These are phyloP conservation scores for Odontophorus gujanensis DNA, from an alignment of 2,113 vertebrate species.

Conservation along the genomic window DNA sequence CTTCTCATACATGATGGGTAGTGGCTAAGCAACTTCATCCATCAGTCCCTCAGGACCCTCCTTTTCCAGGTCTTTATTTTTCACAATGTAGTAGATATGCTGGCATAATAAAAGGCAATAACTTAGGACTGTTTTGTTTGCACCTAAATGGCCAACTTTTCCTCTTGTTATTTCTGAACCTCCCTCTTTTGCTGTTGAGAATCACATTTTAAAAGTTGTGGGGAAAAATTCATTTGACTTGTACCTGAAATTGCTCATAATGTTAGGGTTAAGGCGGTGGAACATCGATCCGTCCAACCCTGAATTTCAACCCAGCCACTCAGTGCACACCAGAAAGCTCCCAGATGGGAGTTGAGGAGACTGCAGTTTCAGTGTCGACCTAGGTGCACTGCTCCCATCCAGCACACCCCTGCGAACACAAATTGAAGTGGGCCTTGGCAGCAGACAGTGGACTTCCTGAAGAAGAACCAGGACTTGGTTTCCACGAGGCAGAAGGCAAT, in stretches of 20 bases:
- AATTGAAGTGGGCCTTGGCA: not conserved
- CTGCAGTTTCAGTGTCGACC: not conserved
- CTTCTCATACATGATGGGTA: not conserved
- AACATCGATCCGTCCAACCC: not conserved
- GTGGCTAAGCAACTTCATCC: not conserved
- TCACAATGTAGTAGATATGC: not conserved
- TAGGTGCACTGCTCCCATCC: not conserved
- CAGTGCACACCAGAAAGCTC: not conserved
- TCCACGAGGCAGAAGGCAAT: not conserved
- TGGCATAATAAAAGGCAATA: not conserved
- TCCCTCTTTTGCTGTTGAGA: not conserved
- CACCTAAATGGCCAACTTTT: not conserved
- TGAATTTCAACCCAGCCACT: not conserved
- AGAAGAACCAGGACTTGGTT: not conserved
- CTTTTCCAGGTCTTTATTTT: constrained; percentile 2
- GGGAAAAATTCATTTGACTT: not conserved
- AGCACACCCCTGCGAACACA: not conserved
- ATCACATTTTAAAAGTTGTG: not conserved
- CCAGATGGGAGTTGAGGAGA: accelerated
- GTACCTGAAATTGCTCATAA: not conserved
- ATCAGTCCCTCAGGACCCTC: not conserved
- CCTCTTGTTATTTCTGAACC: not conserved
- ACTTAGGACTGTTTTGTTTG: not conserved
- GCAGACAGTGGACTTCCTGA: not conserved
- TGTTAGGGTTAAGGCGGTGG: not conserved